Percentiles rank a stretch among this genome's conserved stretches.
These are phyloP conservation scores for Tympanoctomys barrerae DNA, from an alignment of 2,797 vertebrate genomes.

Conservation along the genomic window DNA sequence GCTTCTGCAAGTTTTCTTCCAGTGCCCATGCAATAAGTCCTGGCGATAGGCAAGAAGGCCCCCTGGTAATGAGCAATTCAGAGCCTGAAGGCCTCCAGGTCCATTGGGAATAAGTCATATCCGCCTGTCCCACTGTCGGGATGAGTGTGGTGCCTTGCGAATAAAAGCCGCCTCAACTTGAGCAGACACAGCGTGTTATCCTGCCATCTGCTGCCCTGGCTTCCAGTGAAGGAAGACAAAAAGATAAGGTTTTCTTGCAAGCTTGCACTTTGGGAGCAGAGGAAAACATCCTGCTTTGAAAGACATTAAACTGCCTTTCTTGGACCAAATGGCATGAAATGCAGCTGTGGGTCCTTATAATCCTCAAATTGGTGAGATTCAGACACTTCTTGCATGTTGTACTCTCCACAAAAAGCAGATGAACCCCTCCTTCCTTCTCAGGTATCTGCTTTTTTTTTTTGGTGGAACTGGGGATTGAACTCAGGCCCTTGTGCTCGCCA, in stretches of 20 bases:
- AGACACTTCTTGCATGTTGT: background rate
- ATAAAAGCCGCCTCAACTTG: constrained; percentile 63
- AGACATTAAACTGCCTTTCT: constrained; percentile 13
- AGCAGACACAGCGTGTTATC: constrained; percentile 59
- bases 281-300: constrained; percentile 11
- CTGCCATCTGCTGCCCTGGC: constrained; percentile 67
- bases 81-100: constrained; percentile 7
- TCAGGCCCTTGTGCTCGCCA: no score
- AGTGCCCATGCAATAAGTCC: background rate
- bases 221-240: constrained; percentile 56
- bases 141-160: constrained; percentile 66
- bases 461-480: no score
- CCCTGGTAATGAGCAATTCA: background rate
- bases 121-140: background rate
- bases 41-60: background rate
- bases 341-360: background rate
- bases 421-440: background rate
- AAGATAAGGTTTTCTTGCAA: constrained; percentile 65
- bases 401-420: background rate
- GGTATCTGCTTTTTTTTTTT: no score
- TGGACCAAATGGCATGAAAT: background rate
- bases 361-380: background rate
- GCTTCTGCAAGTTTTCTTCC: constrained; percentile 17
- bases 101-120: constrained; percentile 52
- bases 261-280: constrained; percentile 16